Base-by-base conservation (phyloP, 92 coral and sea anemone genomes). In the Virgularia gustaviana region DNA sequence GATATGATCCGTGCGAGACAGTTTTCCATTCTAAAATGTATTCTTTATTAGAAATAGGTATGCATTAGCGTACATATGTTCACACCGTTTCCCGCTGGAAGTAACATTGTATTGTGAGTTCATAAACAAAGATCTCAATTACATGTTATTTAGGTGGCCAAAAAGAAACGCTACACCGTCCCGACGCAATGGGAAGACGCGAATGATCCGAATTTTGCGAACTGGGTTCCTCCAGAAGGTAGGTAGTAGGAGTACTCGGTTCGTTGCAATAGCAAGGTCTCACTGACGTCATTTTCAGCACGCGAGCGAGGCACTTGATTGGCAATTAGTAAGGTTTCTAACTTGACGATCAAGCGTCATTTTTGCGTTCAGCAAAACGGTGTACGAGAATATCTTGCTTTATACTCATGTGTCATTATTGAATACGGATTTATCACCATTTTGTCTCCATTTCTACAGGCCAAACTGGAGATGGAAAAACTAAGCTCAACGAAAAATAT, bases 391-490 rank as follows among this genome's bases (percentile, higher is more conserved):
- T n/a, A 29, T 8, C 22, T 20, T 6, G 4, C 12, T 51, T 16
- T 1, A 19, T 42, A 18, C 29, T 52, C 15, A 25, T 13, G n/a
- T 36, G 22, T 13, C 7, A 13, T 7, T 42, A 59, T 16, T 0
- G 3, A 19, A 4, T 4, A 25, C 18, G 9, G 25, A n/a, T 37
- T 9, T 23, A 71, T 2, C 2, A 3, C 15, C 10, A 53, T 22
- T 56, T 34, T 27, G 19, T 24, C 15, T 30, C 15, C 6, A 52
- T 3, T 34, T 65, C 73, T 49, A 27, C 84, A 92, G 98, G 74
- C 70, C 98, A 92, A 72, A 84, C 80, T 75, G 98, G 98, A 1
- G 98, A 92, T 78, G 98, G 98, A n/a, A 77, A 79, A 37, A 92
- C 98, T 25, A 80, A 87, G 64, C 73, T 92, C 71, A 92, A 92